Evolutionary conservation across 1,140 invertebrate genomes (phyloP).

Genomic region (Armadillidium nasatum): DNA sequence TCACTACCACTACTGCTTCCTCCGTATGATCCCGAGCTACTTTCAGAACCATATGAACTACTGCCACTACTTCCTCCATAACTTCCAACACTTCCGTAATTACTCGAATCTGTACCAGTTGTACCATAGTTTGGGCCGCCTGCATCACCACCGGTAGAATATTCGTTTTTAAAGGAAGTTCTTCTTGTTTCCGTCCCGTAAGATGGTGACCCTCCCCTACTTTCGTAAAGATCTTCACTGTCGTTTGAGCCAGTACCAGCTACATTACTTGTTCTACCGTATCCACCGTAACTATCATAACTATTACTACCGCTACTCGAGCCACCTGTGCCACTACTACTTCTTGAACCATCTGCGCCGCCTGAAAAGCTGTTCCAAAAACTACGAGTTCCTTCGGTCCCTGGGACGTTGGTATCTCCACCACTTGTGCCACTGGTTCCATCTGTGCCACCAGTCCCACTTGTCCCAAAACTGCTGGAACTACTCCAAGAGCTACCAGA

Average conservation of each 20-base stretch:
- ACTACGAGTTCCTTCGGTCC: background rate
- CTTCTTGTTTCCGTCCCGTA: too few relatives aligned
- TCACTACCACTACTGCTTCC: conserved; percentile 16
- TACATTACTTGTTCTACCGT: background rate
- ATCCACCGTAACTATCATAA: background rate
- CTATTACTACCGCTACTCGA: background rate
- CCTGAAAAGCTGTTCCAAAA: background rate
- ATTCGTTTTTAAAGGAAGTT: background rate
- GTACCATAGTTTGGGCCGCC: background rate
- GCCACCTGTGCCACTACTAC: background rate
- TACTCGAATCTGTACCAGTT: conserved; percentile 4
- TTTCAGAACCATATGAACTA: conserved; percentile 21
- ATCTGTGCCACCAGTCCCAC: background rate
- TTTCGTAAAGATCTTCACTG: background rate
- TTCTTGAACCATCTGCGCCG: background rate
- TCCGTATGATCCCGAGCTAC: conserved; percentile 13
- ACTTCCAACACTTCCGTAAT: conserved; percentile 24
- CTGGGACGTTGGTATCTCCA: background rate
- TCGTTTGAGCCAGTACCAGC: background rate
- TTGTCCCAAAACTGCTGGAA: background rate
- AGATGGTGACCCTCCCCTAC: background rate
- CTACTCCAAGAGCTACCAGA: conserved; percentile 4
- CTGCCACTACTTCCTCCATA: conserved; percentile 12
- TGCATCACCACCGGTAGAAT: background rate
- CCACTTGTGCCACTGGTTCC: background rate